Evolutionary conservation across 2,113 vertebrate species (phyloP).

Genomic region (Datnioides undecimradiatus): DNA sequence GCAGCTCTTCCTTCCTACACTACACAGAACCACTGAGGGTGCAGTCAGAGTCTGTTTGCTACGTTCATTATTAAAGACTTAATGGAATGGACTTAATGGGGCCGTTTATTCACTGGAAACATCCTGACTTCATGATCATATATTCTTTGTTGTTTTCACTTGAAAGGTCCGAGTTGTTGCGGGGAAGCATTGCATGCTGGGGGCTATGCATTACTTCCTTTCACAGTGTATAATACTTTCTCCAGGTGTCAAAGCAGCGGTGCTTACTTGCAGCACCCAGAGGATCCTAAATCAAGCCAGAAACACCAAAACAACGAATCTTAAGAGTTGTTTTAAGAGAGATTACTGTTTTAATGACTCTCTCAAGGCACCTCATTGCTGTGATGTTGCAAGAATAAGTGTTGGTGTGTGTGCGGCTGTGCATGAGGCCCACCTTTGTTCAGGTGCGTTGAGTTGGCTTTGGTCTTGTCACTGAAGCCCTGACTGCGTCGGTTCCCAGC

Average conservation of each 20-base stretch:
- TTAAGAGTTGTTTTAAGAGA: background rate
- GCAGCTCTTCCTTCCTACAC: background rate
- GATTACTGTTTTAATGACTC: no score
- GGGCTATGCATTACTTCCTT: background rate
- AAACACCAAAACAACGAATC: background rate
- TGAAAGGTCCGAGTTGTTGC: slow-evolving; percentile 13
- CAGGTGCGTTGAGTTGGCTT: slow-evolving; percentile 86
- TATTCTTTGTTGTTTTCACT: slow-evolving; percentile 5
- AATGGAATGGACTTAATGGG: background rate
- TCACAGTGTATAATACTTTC: background rate
- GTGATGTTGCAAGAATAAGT: no score
- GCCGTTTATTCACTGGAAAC: background rate
- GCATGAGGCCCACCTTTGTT: slow-evolving; percentile 87
- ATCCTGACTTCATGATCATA: background rate
- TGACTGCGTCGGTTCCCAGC: slow-evolving; percentile 94
- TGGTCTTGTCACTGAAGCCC: slow-evolving; percentile 95
- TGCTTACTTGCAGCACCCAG: slow-evolving; percentile 13
- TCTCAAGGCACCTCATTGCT: no score
- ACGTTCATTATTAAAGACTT: background rate
- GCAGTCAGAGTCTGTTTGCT: background rate
- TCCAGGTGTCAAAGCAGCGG: slow-evolving; percentile 25
- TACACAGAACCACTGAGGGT: background rate
- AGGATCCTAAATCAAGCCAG: slow-evolving; percentile 1
- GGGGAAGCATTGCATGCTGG: background rate
- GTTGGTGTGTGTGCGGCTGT: background rate